Evolutionary conservation across 2,113 vertebrate species (phyloP).

Genomic region (Phodopus roborovskii): DNA sequence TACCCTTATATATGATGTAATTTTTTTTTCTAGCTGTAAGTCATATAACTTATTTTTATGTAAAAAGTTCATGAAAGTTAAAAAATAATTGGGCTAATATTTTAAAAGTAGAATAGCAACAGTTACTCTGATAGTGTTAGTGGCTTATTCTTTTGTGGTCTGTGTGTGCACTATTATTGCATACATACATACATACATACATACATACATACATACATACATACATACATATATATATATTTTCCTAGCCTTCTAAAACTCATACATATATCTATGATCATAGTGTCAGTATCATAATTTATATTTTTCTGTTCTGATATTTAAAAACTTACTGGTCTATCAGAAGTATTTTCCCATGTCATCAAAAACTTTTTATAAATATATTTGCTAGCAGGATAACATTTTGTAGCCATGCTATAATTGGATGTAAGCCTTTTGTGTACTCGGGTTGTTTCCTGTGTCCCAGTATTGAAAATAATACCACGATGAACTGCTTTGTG

Average conservation of each 20-base stretch:
- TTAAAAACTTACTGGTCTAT: background rate
- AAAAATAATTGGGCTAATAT: background rate
- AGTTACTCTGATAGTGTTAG: background rate
- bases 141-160: background rate
- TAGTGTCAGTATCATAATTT: background rate
- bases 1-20: background rate
- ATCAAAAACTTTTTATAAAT: constrained; percentile 40
- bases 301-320: background rate
- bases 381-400: constrained; percentile 24
- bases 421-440: background rate
- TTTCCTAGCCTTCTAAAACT: constrained; percentile 6
- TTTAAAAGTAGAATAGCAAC: constrained; percentile 15
- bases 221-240: background rate
- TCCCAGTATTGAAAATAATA: background rate
- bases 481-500: constrained; percentile 12
- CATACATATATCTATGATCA: background rate
- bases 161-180: background rate
- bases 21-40: background rate
- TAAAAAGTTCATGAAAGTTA: constrained; percentile 4
- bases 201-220: too few relatives aligned
- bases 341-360: constrained; percentile 20
- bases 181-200: background rate
- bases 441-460: background rate
- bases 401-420: background rate
- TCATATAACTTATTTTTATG: background rate